A percentile compares a stretch with the other conserved stretches of the same genome.
Conservation (phyloP, 2,113 vertebrate species). For the Speoplatyrhinus poulsoni region DNA sequence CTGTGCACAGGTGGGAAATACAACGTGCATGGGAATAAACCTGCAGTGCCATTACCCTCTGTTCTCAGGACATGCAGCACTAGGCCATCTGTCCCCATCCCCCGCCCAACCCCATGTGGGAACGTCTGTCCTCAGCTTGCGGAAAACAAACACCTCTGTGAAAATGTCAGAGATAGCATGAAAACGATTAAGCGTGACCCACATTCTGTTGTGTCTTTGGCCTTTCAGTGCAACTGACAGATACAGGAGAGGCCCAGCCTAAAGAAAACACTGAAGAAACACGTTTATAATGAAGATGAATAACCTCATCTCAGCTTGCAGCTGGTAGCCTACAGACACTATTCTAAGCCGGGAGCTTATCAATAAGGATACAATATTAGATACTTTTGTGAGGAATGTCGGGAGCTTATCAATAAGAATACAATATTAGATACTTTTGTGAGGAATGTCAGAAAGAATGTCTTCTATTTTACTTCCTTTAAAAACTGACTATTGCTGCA, state of each 20-base stretch:
- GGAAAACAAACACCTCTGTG: slow-evolving; percentile 68
- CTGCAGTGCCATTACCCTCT: slow-evolving; percentile 24
- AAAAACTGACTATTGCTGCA: too few relatives aligned
- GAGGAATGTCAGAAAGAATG: too few relatives aligned
- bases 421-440: slow-evolving; percentile 13
- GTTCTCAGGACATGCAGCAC: slow-evolving; percentile 23
- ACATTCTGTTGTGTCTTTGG: slow-evolving; percentile 70
- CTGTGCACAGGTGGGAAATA: slow-evolving; percentile 48
- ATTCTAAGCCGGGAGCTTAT: slow-evolving; percentile 19
- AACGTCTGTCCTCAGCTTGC: slow-evolving; percentile 61
- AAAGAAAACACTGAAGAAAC: slow-evolving; percentile 64
- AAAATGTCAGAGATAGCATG: slow-evolving; percentile 65
- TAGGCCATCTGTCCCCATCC: slow-evolving; percentile 57
- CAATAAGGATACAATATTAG: slow-evolving; percentile 26
- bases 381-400: background rate
- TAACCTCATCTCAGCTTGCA: slow-evolving; percentile 55
- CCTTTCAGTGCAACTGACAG: slow-evolving; percentile 67
- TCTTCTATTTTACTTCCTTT: too few relatives aligned
- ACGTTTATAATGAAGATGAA: slow-evolving; percentile 71
- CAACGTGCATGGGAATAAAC: slow-evolving; percentile 49
- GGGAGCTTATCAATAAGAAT: slow-evolving; percentile 30
- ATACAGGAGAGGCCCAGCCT: slow-evolving; percentile 60
- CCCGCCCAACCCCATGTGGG: slow-evolving; percentile 58
- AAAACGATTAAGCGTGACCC: slow-evolving; percentile 75
- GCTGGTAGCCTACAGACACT: slow-evolving; percentile 38